Base-by-base conservation (phyloP, 1,140 invertebrate species). In the Bombus sylvicola region DNA sequence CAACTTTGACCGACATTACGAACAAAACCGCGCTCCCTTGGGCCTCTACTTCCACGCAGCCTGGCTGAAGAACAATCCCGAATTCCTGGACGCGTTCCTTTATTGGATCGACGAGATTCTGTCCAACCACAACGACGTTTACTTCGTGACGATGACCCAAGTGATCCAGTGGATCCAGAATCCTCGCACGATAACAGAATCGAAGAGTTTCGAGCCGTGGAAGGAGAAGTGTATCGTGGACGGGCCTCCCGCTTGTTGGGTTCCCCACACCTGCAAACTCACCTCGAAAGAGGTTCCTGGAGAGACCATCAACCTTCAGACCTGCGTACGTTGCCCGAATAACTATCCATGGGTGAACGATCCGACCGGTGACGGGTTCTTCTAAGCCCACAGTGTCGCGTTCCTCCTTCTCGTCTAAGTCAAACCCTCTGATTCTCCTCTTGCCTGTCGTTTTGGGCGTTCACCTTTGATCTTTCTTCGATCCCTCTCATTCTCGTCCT, bases 91-190 rank as follows among this genome's bases (percentile, higher is more conserved):
- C 91, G 98, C 98, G 82, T 98, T 99, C 96, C 96, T 98, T 15
- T 98, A 98, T 93, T 99, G 98, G 98, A 97, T 99, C 88, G 98
- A 99, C 93, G 98, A 99, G 95, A 97, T 98, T 72, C 95, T 99
- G 53, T 95, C 97, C 83, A 97, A 97, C 81, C 97, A 98, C 95
- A 98, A 98, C 84, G 98, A 99, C 93, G 98, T 99, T 10, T 99
- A 99, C 95, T 99, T 99, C 93, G 98, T 99, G 2, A 99, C 98
- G n/a, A 99, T 99, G 97, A 99, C 98, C 4, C 98, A 98, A 95
- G 98, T 99, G 1, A 98, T 99, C 89, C 98, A 99, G 93, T 99
- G 98, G 98, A 98, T 99, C 93, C 98, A 99, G 93, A 98, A 98
- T 92, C 98, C 98, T 18, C 96, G 97, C 66, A 98, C 98, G 5